Evolutionary conservation across 2,113 vertebrate genomes (phyloP).

Genomic region (Piaya cayana): DNA sequence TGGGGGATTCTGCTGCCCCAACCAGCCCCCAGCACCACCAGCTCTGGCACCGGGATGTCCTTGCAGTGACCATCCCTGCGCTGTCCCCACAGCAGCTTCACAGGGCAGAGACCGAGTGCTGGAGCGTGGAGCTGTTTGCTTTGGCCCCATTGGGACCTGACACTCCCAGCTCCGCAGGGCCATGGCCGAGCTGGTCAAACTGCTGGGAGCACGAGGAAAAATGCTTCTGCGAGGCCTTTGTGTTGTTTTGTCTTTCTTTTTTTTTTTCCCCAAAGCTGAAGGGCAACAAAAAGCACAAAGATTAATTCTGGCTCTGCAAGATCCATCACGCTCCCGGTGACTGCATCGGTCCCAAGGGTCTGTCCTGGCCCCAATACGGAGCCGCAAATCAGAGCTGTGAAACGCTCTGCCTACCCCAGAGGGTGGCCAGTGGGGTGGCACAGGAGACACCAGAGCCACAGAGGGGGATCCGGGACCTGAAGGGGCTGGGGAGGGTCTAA

Average conservation of each 20-base stretch:
- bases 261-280: background rate
- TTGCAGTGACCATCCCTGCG: fast-evolving
- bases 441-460: background rate
- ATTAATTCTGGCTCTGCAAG: background rate
- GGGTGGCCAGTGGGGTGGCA: too few species aligned
- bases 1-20: background rate
- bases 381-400: background rate
- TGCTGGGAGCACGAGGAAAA: background rate
- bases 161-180: fast-evolving
- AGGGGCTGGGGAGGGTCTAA: background rate
- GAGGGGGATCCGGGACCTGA: background rate
- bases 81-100: background rate
- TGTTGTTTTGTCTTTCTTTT: background rate
- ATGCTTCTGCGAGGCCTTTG: fast-evolving
- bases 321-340: background rate
- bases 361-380: background rate
- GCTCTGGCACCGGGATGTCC: background rate
- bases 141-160: too few species aligned
- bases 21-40: background rate
- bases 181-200: background rate
- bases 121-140: background rate
- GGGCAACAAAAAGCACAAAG: background rate
- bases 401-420: background rate
- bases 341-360: background rate
- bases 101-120: fast-evolving